Evolutionary conservation across 2,113 vertebrate species (phyloP).

Genomic region (Vireo altiloquus): DNA sequence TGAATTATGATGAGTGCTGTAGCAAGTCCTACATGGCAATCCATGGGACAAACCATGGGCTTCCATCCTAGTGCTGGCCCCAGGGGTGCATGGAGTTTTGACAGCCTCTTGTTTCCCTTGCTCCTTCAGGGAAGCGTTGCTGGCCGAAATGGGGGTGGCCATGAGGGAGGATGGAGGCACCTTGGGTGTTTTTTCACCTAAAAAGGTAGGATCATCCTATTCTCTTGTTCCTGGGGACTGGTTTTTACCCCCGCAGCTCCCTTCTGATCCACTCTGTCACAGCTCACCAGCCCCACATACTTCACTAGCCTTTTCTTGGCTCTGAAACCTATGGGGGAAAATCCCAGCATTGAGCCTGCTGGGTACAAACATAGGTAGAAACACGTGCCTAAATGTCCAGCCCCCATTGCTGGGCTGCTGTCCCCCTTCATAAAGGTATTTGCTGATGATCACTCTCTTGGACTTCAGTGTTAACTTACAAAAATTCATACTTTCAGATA

Average conservation of each 20-base stretch:
- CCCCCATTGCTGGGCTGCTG: background rate
- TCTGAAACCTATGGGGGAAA: background rate
- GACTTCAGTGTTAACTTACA: background rate
- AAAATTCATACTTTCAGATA: background rate
- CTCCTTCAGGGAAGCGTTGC: constrained; percentile 87
- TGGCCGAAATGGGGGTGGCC: constrained; percentile 98
- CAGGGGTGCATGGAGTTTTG: background rate
- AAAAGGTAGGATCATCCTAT: constrained; percentile 84
- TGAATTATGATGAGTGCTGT: background rate
- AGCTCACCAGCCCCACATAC: background rate
- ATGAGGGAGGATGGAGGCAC: constrained; percentile 97
- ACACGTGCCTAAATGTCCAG: background rate
- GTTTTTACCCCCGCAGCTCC: background rate
- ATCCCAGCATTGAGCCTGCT: background rate
- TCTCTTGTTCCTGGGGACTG: background rate
- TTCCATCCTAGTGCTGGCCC: background rate
- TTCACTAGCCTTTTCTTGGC: background rate
- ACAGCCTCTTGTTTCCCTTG: background rate
- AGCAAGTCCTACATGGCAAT: background rate
- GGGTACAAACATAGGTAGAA: background rate
- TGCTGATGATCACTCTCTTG: background rate
- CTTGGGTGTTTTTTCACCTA: constrained; percentile 94
- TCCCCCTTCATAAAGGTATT: background rate
- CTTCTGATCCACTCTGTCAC: background rate
- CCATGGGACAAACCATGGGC: background rate